These are phyloP conservation scores for Drosophila bunnanda DNA, from an alignment of 2,888 invertebrate species.

Conservation along the genomic window DNA sequence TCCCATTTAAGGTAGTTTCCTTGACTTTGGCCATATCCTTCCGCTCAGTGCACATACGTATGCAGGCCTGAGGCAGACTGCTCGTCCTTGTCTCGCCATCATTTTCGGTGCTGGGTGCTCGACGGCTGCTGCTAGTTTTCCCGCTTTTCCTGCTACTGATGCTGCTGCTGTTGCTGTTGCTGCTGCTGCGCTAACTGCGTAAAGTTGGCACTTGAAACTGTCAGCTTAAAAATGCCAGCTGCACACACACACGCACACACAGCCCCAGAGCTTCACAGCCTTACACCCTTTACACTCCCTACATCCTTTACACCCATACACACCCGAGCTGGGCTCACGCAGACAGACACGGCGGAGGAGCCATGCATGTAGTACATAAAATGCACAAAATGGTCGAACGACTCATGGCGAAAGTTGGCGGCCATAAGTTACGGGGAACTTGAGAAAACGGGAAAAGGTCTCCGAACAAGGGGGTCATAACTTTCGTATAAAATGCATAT, in stretches of 20 bases:
- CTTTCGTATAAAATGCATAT: conserved; percentile 67
- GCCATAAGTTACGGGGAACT: conserved; percentile 65
- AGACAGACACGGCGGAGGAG: conserved; percentile 15
- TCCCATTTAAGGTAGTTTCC: background rate
- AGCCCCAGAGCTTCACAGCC: conserved; percentile 1
- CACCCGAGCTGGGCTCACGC: conserved; percentile 1
- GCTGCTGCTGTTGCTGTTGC: conserved; percentile 21
- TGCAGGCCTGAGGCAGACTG: conserved; percentile 21
- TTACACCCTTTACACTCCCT: background rate
- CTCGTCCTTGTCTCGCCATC: conserved; percentile 69
- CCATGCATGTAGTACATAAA: conserved; percentile 67
- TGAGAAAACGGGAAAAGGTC: conserved; percentile 2
- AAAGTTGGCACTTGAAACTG: conserved; percentile 80
- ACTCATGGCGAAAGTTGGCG: conserved; percentile 73
- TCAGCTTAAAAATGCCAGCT: conserved; percentile 79
- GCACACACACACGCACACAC: conserved; percentile 57
- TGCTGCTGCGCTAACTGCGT: conserved; percentile 73
- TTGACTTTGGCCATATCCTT: background rate
- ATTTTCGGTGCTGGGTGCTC: conserved; percentile 68
- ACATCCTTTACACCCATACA: conserved; percentile 16
- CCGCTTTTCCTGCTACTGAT: conserved; percentile 36
- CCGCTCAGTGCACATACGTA: conserved; percentile 22
- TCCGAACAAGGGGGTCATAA: conserved; percentile 58
- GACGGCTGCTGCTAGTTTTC: conserved; percentile 27
- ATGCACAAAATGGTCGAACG: conserved; percentile 70